phyloP scores from a whole-genome alignment of 2,113 vertebrate genomes.

The Prionailurus bengalensis region DNA sequence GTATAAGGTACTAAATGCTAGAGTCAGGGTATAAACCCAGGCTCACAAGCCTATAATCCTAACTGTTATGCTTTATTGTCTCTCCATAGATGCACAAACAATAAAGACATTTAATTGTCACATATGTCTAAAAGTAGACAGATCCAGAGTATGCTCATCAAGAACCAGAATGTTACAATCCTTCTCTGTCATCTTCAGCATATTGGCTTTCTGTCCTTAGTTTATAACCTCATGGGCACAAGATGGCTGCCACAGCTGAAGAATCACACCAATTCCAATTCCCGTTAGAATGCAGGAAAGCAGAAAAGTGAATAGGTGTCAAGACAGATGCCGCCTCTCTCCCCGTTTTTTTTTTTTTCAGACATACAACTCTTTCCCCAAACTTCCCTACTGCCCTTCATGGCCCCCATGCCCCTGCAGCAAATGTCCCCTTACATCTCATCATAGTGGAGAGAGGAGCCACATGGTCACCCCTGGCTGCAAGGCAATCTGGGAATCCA shows the following conservation, averaged over 20 bases:
- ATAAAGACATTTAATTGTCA: background rate
- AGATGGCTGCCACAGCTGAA: background rate
- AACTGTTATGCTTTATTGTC: background rate
- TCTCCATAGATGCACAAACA: background rate
- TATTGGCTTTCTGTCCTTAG: background rate
- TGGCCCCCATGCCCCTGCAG: background rate
- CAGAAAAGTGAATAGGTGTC: background rate
- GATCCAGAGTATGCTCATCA: background rate
- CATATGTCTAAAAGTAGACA: background rate
- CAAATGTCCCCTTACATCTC: background rate
- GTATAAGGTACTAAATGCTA: background rate
- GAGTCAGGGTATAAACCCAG: background rate
- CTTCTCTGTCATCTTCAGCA: background rate
- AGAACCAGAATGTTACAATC: background rate
- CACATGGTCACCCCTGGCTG: background rate
- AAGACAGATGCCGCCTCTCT: background rate
- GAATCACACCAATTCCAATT: background rate
- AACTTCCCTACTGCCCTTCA: background rate
- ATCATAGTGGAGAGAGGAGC: background rate
- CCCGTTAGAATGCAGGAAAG: constrained; percentile 21
- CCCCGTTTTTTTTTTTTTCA: background rate
- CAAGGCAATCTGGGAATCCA: background rate
- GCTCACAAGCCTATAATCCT: background rate
- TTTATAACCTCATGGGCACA: background rate
- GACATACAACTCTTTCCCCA: background rate